phyloP scores from a whole-genome alignment of 2,888 invertebrate species.

The Synanthedon vespiformis region DNA sequence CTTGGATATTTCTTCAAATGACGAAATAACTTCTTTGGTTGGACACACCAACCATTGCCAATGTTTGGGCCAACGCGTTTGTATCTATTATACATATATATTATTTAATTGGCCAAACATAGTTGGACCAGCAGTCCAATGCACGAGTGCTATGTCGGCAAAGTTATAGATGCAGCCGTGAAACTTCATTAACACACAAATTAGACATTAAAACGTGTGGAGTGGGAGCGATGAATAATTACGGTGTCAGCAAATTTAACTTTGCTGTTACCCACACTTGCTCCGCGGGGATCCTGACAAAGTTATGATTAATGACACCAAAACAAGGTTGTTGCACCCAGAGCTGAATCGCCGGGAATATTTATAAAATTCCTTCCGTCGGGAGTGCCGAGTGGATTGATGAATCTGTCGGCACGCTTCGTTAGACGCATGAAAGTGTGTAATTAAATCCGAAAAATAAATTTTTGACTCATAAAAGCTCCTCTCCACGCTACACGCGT shows the following conservation, averaged over 20 bases:
- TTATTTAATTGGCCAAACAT: too few relatives aligned
- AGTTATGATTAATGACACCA: slow-evolving; percentile 26
- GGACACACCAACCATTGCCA: too few relatives aligned
- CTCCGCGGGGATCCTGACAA: slow-evolving; percentile 21
- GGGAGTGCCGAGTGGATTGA: slow-evolving; percentile 1
- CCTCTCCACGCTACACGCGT: too few relatives aligned
- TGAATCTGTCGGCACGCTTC: slow-evolving; percentile 2
- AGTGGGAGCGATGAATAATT: background rate
- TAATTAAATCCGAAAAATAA: too few relatives aligned
- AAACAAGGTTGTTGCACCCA: slow-evolving; percentile 14
- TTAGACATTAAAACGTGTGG: background rate
- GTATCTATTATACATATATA: too few relatives aligned
- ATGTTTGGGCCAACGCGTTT: too few relatives aligned
- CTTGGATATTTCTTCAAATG: too few relatives aligned
- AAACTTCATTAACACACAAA: background rate
- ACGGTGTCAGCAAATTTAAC: background rate
- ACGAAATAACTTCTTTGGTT: too few relatives aligned
- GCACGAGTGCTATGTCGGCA: background rate
- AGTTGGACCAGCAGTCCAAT: too few relatives aligned
- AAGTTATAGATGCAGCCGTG: background rate
- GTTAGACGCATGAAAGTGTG: background rate
- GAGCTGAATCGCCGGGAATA: slow-evolving; percentile 18
- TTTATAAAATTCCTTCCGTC: slow-evolving; percentile 6
- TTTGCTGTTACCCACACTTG: slow-evolving; percentile 8
- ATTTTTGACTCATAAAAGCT: too few relatives aligned